A percentile compares a stretch with the other conserved stretches of the same genome.
Evolutionary conservation across 92 coral and sea anemone species (phyloP).

Genomic region (Epizoanthus scotinus): DNA sequence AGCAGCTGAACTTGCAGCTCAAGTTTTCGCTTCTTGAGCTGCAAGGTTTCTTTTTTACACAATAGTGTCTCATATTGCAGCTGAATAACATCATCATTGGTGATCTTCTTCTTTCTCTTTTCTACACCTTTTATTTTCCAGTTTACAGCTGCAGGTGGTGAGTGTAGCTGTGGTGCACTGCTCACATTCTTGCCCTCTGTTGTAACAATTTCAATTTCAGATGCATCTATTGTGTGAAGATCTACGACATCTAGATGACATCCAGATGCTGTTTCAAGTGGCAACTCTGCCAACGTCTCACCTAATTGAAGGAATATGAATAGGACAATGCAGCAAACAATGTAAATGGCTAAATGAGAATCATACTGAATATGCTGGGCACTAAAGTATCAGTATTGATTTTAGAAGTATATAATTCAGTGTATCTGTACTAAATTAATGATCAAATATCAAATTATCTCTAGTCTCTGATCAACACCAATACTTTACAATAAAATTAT

Average conservation of each 20-base stretch:
- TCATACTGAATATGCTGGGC: too few species aligned
- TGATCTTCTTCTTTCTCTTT: not conserved
- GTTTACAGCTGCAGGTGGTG: not conserved
- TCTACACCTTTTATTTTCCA: not conserved
- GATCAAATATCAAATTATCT: too few species aligned
- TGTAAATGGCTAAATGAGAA: too few species aligned
- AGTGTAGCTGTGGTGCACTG: not conserved
- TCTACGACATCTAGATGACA: too few species aligned
- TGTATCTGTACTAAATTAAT: too few species aligned
- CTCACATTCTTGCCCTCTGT: not conserved
- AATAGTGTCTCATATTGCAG: not conserved
- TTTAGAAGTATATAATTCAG: too few species aligned
- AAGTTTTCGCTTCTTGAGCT: slow-evolving; percentile 7
- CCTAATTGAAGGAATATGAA: not conserved
- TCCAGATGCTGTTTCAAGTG: slow-evolving; percentile 3
- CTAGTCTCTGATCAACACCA: too few species aligned
- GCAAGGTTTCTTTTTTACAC: slow-evolving; percentile 9
- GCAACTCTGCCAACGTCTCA: not conserved
- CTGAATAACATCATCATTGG: not conserved
- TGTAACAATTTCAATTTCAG: not conserved
- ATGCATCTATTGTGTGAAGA: not conserved
- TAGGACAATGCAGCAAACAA: slow-evolving; percentile 10
- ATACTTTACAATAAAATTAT: too few species aligned
- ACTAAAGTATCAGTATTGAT: too few species aligned
- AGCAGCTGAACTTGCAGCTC: not conserved